Base-by-base conservation (phyloP, 2,113 vertebrate genomes). In the Cygnus atratus region DNA sequence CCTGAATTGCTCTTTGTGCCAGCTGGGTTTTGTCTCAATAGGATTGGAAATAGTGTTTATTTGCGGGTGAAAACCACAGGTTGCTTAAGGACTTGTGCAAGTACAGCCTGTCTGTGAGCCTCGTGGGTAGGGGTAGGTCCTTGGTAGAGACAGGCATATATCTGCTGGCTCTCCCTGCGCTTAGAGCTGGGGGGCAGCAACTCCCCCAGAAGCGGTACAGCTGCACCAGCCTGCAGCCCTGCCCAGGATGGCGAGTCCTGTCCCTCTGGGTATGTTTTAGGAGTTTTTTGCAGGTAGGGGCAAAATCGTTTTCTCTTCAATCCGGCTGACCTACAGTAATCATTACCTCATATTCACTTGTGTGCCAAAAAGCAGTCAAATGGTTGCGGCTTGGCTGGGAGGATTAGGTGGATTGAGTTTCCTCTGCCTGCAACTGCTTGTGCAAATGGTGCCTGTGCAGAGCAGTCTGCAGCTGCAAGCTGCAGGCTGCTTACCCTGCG, bases 101-200 rank as follows among this genome's bases (percentile, higher is more conserved):
- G 14, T 31, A 13, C 14, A 25, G 15, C 20, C 13, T 63, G 22
- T 16, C 19, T 22, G 0, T 70, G 39, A 48, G 19, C 29, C 22
- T 0, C 0, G 11, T 48, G 17, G 8, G 11, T 25, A 48, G 24
- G n/a, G 7, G 10, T 41, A 15, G 9, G 3, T 70, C 18, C 43
- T 43, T 0, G 0, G 13, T 37, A 31, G 31, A 29, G 25, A 18
- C 57, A 61, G n/a, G 31, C 1, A 0, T 68, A 25, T 54, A 0
- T 68, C 37, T 58, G 15, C 50, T 78, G 7, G 2, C 21, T 33
- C 9, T 52, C 17, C 3, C 28, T 1, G 0, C 7, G 21, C 21
- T 22, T 19, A 31, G 29, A 55, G 43, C 44, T 26, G 19, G 67
- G 16, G 25, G 55, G 10, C 29, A 68, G 55, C 73, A n/a, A 55